phyloP scores from a whole-genome alignment of 2,888 invertebrate genomes.

The Incurvaria masculella region DNA sequence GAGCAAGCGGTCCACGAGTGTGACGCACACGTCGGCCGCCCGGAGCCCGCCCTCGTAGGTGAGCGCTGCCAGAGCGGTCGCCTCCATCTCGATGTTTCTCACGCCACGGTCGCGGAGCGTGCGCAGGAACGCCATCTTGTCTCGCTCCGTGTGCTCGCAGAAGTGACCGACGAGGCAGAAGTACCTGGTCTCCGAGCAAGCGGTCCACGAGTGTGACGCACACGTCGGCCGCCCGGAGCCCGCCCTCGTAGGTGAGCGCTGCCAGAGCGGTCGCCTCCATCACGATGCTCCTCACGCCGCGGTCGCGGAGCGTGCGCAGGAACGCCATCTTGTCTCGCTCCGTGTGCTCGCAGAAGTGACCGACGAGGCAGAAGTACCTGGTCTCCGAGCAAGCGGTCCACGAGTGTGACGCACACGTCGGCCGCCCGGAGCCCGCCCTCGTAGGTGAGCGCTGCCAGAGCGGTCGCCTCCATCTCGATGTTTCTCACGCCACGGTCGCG shows the following conservation, averaged over 20 bases:
- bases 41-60: slow-evolving; percentile 62
- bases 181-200: slow-evolving; percentile 68
- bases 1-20: slow-evolving; percentile 64
- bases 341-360: slow-evolving; percentile 68
- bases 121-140: slow-evolving; percentile 62
- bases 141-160: slow-evolving; percentile 61
- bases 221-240: slow-evolving; percentile 63
- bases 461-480: slow-evolving; percentile 78
- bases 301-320: slow-evolving; percentile 41
- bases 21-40: slow-evolving; percentile 69
- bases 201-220: slow-evolving; percentile 72
- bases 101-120: slow-evolving; percentile 54
- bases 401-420: slow-evolving; percentile 67
- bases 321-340: slow-evolving; percentile 63
- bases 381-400: slow-evolving; percentile 69
- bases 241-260: slow-evolving; percentile 62
- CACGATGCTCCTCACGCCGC: slow-evolving; percentile 72
- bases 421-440: slow-evolving; percentile 63
- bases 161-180: slow-evolving; percentile 75
- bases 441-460: slow-evolving; percentile 66
- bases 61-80: slow-evolving; percentile 67
- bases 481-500: slow-evolving; percentile 61
- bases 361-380: slow-evolving; percentile 75
- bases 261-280: slow-evolving; percentile 77
- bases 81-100: slow-evolving; percentile 79